Conservation (phyloP, 2,888 invertebrate species). For the Syritta pipiens region DNA sequence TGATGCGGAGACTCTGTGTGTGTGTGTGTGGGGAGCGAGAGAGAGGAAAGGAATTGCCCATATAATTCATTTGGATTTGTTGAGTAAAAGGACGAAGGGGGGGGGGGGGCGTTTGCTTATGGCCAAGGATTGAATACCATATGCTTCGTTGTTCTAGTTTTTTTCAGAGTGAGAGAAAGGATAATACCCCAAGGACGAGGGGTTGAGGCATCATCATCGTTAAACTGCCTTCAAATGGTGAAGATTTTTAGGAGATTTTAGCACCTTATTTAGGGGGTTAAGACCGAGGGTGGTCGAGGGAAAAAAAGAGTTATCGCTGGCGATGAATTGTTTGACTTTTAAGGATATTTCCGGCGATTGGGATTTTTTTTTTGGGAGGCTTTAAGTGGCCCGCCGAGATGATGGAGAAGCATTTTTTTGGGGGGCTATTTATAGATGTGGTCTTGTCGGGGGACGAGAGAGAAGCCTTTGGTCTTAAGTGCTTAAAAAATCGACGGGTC, state of each 20-base stretch:
- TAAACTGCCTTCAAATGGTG: conserved; percentile 61
- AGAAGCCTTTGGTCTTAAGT: too few relatives aligned
- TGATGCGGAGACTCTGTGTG: background rate
- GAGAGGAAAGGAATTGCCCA: conserved; percentile 61
- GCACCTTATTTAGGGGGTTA: conserved; percentile 60
- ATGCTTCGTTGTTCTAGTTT: conserved; percentile 45
- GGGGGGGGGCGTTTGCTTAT: conserved; percentile 35
- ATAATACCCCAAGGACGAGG: conserved; percentile 31
- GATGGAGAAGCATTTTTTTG: background rate
- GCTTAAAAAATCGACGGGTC: too few relatives aligned
- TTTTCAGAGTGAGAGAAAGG: conserved; percentile 2
- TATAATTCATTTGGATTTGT: conserved; percentile 69
- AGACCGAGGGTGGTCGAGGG: conserved; percentile 1
- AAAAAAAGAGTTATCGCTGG: conserved; percentile 45
- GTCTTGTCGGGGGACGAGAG: too few relatives aligned
- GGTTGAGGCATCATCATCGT: conserved; percentile 56
- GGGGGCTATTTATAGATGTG: background rate
- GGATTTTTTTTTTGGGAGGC: background rate
- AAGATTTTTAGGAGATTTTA: conserved; percentile 65
- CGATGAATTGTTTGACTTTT: conserved; percentile 65
- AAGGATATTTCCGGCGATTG: conserved; percentile 44
- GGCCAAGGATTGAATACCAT: conserved; percentile 65
- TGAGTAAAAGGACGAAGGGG: conserved; percentile 15
- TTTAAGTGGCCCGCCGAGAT: conserved; percentile 10
- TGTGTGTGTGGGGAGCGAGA: background rate